Base-by-base conservation (phyloP, 1,140 invertebrate genomes). In the Drosophila seguyi region DNA sequence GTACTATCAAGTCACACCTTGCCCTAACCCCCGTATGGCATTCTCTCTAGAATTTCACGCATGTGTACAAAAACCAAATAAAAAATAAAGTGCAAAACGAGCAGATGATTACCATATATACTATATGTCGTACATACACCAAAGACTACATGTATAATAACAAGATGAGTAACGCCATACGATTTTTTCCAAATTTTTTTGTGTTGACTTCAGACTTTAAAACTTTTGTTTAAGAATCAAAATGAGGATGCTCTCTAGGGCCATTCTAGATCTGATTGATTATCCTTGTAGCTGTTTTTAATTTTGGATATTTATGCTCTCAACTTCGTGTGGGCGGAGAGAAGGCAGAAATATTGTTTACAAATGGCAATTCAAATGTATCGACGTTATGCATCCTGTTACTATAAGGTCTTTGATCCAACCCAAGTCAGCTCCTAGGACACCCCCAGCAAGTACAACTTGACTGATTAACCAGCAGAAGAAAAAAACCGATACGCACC, bases 21-120 rank as follows among this genome's bases (percentile, higher is more conserved):
- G 45, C 65, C 75, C 59, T 58, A 71, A 18, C 34, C 62, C 36
- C 45, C 13, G 42, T 65, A 77, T 68, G 66, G 77, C 72, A 69
- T 55, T 55, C 66, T 65, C 29, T 65, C 67, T 85, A 90, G 72
- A 88, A 55, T 72, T 81, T 62, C 81, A 81, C 78, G 81, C 68
- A 90, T 72, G 81, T 88, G 85, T 90, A 88, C 85, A 88, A 90
- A 79, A 73, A 84, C 73, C 55, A 66, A 78, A 67, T 75, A 75
- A 76, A 55, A 53, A 82, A 50, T 58, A 83, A 88, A 87, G 80
- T 88, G 78, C 83, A 87, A 86, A 84, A 59, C 62, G 29, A 53
- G 57, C 67, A 61, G 45, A 77, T 67, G 55, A 58, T 38, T 68
- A 66, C 53, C 74, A 65, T 63, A 62, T 41, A 59, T 22, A 67